Evolutionary conservation across 2,113 vertebrate genomes (phyloP), one percentile per base, ranked within the genome.

Genomic region (Colossoma macropomum): DNA sequence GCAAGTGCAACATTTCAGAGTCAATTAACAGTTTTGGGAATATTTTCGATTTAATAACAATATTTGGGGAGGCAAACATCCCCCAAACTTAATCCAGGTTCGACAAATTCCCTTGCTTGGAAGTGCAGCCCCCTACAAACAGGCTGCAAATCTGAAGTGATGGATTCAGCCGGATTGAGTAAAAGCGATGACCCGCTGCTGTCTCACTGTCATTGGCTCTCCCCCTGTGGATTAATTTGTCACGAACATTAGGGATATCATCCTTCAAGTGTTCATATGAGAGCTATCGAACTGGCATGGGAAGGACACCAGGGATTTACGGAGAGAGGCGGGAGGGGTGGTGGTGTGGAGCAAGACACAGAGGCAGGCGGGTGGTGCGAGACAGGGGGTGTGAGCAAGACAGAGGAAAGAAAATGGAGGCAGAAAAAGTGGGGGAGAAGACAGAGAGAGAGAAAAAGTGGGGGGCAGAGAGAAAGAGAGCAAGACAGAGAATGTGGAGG

Each of bases 201-300:
- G 89, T 90, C 90, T 93, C 89, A 90, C 91, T 93, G 92, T 93
- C 93, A 93, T 87, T 90, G 90, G 87, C 83, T 91, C 90, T 91
- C 84, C 91, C 89, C 93, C 86, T 81, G 89, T 90, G 93, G 93
- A 94, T 94, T 94, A 93, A 94, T 94, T 94, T 95, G 93, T 94
- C 92, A 93, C 86, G 90, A 94, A 94, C 92, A 94, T 94, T 95
- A 93, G 90, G 87, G 89, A 93, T 92, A 94, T 94, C 93, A 95
- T 94, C 90, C 91, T 94, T 95, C 92, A 94, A 91, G 91, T 91
- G 92, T 90, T 83, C 88, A 80, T 88, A 91, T 92, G 91, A 93
- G 93, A 94, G 91, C 88, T 91, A 90, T 89, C 85, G 89, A 92
- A 94, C 92, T 92, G 91, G 91, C 91, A 94, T 90, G 93, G 92